Evolutionary conservation across 1,140 invertebrate genomes (phyloP), one percentile per base, ranked within the genome.

Genomic region (Tetranychus urticae): DNA sequence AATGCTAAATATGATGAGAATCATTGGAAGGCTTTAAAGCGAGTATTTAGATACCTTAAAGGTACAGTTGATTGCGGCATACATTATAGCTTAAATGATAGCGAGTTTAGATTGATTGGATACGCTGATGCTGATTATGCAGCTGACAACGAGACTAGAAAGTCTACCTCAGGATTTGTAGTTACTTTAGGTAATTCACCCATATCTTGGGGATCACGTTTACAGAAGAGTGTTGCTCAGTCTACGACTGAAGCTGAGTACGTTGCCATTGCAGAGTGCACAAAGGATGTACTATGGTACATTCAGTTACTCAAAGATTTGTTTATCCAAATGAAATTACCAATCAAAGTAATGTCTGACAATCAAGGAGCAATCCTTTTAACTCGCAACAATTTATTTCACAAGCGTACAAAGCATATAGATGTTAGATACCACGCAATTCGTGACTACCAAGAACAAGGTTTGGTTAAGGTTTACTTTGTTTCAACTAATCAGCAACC

Each of bases 401-500:
- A 55, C 12, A 46, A 48, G 6, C 66, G 72, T 59, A 69, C 71
- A 0, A 73, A 73, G 62, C 71, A 72, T 57, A 73, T 73, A 50
- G 62, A 70, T 42, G 68, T 71, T 10, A 67, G 68, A 55, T 67
- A 69, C 59, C 69, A 71, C 60, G 70, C 71, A 48, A 68, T 73
- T 46, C 55, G 71, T 42, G 67, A 71, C 57, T 56, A 67, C 50
- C 63, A 69, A 13, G 52, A 62, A 34, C 65, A 60, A 1, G 42
- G 48, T 42, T 47, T 2, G 7, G 55, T 60, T 8, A 14, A 8
- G 2, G 33, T 64, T 31, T 14, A 57, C 2, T 58, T 52, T 46
- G 48, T 64, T 6, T 23, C 57, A 23, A 50, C 58, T 3, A 39
- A 65, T 2, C 5, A 37, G 5, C 65, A 64, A 33, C 6, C 54